Percentiles rank a stretch among this genome's conserved stretches.
These are phyloP conservation scores for Rousettus madagascariensis DNA, from an alignment of 2,797 vertebrate genomes.

Conservation along the genomic window DNA sequence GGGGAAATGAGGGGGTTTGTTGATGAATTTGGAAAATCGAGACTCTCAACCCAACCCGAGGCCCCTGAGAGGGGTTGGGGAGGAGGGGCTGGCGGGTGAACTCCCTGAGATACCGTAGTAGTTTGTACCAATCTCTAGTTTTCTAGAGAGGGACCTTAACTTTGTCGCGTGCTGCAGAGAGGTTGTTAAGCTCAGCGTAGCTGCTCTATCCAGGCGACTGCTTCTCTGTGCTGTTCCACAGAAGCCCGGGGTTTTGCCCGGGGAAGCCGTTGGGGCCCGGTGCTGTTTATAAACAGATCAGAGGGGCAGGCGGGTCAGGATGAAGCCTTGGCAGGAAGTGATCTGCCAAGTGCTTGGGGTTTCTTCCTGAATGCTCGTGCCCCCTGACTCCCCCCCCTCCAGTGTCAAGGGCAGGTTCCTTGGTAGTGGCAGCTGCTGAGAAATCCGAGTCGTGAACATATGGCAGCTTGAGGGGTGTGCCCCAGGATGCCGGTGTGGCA, in stretches of 20 bases:
- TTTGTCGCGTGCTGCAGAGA: background rate
- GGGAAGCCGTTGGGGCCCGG: background rate
- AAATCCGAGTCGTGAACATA: conserved; percentile 16
- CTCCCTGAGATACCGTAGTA: background rate
- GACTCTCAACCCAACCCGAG: background rate
- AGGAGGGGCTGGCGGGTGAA: background rate
- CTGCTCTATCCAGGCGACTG: background rate
- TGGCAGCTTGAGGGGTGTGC: background rate
- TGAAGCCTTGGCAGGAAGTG: conserved; percentile 37
- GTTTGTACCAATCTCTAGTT: background rate
- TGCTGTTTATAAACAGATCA: background rate
- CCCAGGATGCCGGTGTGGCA: background rate
- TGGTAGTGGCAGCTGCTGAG: conserved; percentile 33
- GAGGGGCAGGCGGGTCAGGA: background rate
- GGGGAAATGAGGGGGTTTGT: background rate
- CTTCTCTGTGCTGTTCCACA: rapidly evolving
- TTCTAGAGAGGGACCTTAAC: background rate
- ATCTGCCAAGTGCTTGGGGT: background rate
- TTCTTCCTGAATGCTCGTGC: background rate
- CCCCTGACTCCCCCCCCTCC: background rate
- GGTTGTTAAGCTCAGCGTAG: background rate
- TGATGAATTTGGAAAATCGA: background rate
- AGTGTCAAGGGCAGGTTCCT: background rate
- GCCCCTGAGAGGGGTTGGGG: background rate
- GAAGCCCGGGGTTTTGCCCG: background rate